A percentile compares a stretch with the other conserved stretches of the same genome.
phyloP scores from a whole-genome alignment of 2,113 vertebrate genomes.

The Macrotus californicus region DNA sequence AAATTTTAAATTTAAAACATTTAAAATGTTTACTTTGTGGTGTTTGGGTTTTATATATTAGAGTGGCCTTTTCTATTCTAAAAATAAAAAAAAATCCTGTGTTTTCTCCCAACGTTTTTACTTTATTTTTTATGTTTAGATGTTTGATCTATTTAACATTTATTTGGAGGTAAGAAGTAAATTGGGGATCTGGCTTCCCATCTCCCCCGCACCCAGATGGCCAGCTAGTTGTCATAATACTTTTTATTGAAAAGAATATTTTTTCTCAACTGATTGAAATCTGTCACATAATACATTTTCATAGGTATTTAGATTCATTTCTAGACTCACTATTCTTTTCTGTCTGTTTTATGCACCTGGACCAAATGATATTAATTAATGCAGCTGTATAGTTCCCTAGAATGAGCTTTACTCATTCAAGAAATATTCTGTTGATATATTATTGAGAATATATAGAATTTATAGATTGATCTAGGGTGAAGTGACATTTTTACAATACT shows the following conservation, averaged over 20 bases:
- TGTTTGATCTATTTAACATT: not conserved
- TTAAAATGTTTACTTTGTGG: not conserved
- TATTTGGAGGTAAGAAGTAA: not conserved
- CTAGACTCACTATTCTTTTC: not conserved
- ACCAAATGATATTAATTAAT: conserved; percentile 47
- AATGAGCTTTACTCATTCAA: conserved; percentile 11
- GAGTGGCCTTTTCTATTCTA: not conserved
- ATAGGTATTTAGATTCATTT: not conserved
- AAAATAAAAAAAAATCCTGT: not conserved
- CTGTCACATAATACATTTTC: not conserved
- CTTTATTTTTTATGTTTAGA: not conserved
- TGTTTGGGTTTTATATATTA: not conserved
- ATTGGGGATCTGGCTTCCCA: not conserved
- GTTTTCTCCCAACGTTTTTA: not conserved
- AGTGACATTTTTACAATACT: not conserved
- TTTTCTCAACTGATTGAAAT: not conserved
- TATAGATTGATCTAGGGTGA: not conserved
- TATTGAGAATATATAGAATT: not conserved
- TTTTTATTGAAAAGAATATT: conserved; percentile 19
- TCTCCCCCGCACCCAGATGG: not conserved
- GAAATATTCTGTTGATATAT: conserved; percentile 1
- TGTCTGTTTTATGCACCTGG: conserved; percentile 14
- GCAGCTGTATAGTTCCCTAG: conserved; percentile 4
- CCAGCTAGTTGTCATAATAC: not conserved
- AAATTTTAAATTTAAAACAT: not conserved